Percentiles rank a stretch among this genome's conserved stretches.
These are phyloP conservation scores for Mixornis gularis DNA, from an alignment of 2,113 vertebrate species.

Conservation along the genomic window DNA sequence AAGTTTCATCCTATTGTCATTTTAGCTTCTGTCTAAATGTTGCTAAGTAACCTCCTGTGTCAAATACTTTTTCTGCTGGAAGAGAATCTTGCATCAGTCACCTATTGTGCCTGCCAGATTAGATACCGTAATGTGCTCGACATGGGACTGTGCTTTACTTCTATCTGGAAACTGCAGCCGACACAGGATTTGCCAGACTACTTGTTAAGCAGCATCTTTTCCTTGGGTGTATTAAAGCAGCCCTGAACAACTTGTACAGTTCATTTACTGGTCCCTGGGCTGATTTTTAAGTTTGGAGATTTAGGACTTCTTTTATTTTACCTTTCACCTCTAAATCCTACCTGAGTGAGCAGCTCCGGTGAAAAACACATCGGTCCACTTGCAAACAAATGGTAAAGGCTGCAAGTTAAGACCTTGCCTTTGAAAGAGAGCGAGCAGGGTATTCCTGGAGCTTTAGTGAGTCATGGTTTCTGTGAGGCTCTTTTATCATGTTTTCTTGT, in stretches of 20 bases:
- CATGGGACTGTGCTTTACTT: conserved; percentile 35
- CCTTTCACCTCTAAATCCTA: not conserved
- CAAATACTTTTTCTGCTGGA: conserved; percentile 50
- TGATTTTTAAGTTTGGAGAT: not conserved
- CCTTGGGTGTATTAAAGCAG: not conserved
- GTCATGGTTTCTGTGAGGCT: not conserved
- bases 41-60: conserved; percentile 61
- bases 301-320: not conserved
- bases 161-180: conserved; percentile 45
- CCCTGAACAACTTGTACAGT: not conserved
- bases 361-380: not conserved
- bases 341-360: not conserved
- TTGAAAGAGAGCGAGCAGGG: not conserved
- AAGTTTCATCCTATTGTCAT: conserved; percentile 9
- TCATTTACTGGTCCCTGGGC: not conserved
- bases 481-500: not conserved
- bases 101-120: conserved; percentile 57
- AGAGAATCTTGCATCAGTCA: conserved; percentile 51
- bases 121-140: conserved; percentile 40
- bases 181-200: conserved; percentile 36
- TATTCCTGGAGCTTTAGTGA: not conserved
- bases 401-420: not conserved
- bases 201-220: conserved; percentile 20
- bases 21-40: conserved; percentile 51
- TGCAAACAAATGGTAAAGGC: not conserved